Evolutionary conservation across 2,113 vertebrate species (phyloP), one percentile per base, ranked within the genome.

Genomic region (Rhinopomastus cyanomelas): DNA sequence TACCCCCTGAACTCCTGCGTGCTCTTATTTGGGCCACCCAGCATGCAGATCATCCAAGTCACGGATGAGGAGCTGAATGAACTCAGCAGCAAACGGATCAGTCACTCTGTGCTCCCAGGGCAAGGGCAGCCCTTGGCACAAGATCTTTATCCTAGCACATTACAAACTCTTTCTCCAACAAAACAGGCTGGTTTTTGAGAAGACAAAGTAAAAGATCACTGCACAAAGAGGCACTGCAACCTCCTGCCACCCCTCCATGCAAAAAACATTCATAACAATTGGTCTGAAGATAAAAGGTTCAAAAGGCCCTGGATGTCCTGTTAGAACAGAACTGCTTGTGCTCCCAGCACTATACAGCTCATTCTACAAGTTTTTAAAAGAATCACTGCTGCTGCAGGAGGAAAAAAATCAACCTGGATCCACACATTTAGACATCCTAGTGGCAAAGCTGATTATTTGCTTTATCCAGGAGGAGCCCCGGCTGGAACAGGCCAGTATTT

Each of bases 111-210:
- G 39, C 39, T 55, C 49, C 5, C 48, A 34, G 39, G 32, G 68
- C 42, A 59, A 16, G 30, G 11, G 30, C 8, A 32, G 25, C 42
- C 77, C 61, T 16, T 16, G 44, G 0, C 27, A 1, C 2, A 4
- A 87, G 49, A 13, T 72, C 37, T 9, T 60, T 5, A 23, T 20
- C 19, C 4, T 12, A 49, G 39, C 3, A 10, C 12, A 10, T 22
- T 49, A 81, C 36, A 73, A 73, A 77, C 27, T 30, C 9, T 9
- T 80, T 66, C 16, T 46, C 64, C 81, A 51, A 69, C 23, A 76
- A 65, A 87, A 75, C 12, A 66, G 15, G 6, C 6, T 60, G 76
- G 82, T 49, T 42, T 59, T 5, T 52, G 62, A 74, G 56, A 69
- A 81, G 49, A 36, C 25, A 32, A 81, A 88, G 30, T 23, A 61